Conservation (phyloP, 2,888 invertebrate genomes). For the Xylota segnis region DNA sequence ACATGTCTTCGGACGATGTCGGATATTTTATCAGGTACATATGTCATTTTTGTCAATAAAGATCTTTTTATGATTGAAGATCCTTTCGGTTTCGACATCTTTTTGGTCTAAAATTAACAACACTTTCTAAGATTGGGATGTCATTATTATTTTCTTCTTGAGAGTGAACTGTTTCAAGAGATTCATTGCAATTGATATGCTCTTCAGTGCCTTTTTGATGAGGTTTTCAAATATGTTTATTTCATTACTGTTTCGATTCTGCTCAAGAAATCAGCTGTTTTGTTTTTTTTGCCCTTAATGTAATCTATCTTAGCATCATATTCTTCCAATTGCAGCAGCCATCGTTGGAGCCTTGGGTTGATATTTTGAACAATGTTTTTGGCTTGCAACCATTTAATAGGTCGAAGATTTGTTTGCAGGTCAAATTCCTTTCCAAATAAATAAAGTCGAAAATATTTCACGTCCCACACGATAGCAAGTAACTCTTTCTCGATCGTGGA, state of each 20-base stretch:
- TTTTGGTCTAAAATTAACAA: background rate
- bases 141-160: background rate
- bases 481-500: background rate
- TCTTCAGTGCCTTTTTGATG: background rate
- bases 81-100: background rate
- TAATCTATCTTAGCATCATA: conserved; percentile 69
- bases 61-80: background rate
- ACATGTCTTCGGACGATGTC: background rate
- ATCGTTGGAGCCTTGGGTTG: conserved; percentile 20
- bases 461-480: conserved; percentile 66
- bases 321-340: conserved; percentile 64
- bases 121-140: too few relatives aligned
- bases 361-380: background rate
- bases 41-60: background rate
- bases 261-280: background rate
- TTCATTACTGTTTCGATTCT: background rate
- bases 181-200: too few relatives aligned
- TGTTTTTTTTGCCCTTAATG: conserved; percentile 73
- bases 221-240: background rate
- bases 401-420: conserved; percentile 68
- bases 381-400: too few relatives aligned
- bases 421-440: conserved; percentile 79
- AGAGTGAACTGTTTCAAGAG: background rate
- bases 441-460: conserved; percentile 81
- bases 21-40: background rate